Evolutionary conservation across 2,797 vertebrate genomes (phyloP).

Genomic region (Trachurus trachurus): DNA sequence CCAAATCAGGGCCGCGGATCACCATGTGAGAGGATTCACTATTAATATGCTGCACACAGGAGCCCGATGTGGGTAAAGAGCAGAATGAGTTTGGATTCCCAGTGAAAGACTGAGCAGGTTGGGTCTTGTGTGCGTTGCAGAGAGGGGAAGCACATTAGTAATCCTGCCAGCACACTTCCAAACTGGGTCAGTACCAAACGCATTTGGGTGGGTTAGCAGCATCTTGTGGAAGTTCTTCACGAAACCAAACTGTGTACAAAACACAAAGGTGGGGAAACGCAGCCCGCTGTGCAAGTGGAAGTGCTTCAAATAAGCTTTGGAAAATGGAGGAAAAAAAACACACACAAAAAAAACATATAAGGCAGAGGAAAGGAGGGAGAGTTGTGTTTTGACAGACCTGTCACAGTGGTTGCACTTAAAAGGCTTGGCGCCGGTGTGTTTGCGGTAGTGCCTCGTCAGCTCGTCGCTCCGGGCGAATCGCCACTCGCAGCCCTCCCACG

Average conservation of each 20-base stretch:
- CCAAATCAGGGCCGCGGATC: conserved; percentile 51
- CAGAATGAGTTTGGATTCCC: conserved; percentile 43
- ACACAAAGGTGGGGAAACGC: conserved; percentile 37
- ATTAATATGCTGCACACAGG: conserved; percentile 63
- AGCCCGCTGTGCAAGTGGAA: conserved; percentile 44
- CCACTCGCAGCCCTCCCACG: conserved; percentile 99
- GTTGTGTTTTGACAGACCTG: conserved; percentile 91
- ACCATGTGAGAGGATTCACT: conserved; percentile 34
- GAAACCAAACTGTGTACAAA: conserved; percentile 48
- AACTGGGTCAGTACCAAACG: conserved; percentile 78
- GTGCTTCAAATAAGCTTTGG: conserved; percentile 52
- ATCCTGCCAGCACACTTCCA: conserved; percentile 72
- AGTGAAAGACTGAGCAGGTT: conserved; percentile 52
- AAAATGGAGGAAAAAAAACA: conserved; percentile 37
- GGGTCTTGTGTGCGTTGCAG: conserved; percentile 42
- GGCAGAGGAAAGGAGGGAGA: conserved; percentile 24
- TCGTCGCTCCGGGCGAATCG: conserved; percentile 99
- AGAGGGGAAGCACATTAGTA: conserved; percentile 66
- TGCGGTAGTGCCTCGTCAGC: conserved; percentile 99
- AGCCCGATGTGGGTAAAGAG: conserved; percentile 23
- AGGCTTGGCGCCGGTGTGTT: conserved; percentile 99
- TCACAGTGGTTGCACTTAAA: conserved; percentile 99
- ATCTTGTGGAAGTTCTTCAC: conserved; percentile 41
- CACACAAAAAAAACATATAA: conserved; percentile 32
- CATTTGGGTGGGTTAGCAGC: conserved; percentile 51